phyloP scores from a whole-genome alignment of 2,113 vertebrate genomes.

The Macquaria ambigua region DNA sequence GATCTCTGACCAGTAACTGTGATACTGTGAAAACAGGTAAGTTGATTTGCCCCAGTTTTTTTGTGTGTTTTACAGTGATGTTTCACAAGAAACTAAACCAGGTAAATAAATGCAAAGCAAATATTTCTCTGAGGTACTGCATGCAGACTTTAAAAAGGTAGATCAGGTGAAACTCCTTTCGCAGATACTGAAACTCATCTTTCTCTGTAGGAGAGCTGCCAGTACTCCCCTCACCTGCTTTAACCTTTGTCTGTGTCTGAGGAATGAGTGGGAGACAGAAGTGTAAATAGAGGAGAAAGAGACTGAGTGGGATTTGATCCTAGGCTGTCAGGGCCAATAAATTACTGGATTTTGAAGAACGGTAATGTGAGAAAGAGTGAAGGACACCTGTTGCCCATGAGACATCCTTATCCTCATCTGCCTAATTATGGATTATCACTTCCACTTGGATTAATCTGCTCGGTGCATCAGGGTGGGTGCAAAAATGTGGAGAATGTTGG shows the following conservation, averaged over 20 bases:
- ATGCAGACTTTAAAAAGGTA: background rate
- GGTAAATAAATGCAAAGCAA: background rate
- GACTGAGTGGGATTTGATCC: slow-evolving; percentile 11
- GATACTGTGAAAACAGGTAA: background rate
- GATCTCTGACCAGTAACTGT: slow-evolving; percentile 7
- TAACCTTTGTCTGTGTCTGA: slow-evolving; percentile 1
- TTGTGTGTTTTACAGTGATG: slow-evolving; percentile 7
- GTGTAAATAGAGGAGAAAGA: slow-evolving; percentile 19
- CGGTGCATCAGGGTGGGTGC: background rate
- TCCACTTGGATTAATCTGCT: slow-evolving; percentile 4
- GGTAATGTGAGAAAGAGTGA: background rate
- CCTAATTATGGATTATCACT: slow-evolving; percentile 1
- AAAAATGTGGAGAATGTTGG: slow-evolving; percentile 44
- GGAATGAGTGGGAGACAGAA: slow-evolving; percentile 23
- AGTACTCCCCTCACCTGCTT: background rate
- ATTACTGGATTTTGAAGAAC: slow-evolving; percentile 12
- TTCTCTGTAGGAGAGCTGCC: background rate
- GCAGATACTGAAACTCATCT: background rate
- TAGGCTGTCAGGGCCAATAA: background rate
- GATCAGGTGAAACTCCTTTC: background rate
- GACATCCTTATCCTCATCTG: background rate
- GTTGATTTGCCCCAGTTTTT: background rate
- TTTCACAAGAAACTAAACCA: slow-evolving; percentile 12
- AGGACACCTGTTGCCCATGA: background rate
- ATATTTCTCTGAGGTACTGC: background rate